Base-by-base conservation (phyloP, 2,113 vertebrate genomes). In the Pteruthius melanotis region DNA sequence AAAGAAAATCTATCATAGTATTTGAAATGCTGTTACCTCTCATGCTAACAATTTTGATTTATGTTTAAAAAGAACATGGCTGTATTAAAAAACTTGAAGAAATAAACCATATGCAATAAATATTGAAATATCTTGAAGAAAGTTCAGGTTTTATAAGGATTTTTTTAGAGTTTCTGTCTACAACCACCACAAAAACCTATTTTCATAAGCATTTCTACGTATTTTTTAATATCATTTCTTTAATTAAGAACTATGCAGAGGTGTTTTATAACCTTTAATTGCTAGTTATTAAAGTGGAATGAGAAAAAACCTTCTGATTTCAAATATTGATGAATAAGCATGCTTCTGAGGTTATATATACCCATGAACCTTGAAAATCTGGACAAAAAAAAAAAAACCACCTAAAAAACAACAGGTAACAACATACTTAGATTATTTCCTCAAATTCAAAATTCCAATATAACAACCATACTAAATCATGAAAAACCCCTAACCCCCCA, bases 391-490 rank as follows among this genome's bases (percentile, higher is more conserved):
- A 21, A 22, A 3, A n/a, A n/a, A n/a, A n/a, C n/a, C n/a, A n/a
- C n/a, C n/a, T n/a, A 37, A 26, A 20, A 28, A 57, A 21, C 19
- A 3, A 37, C 23, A 57, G 5, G 16, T n/a, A 19, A 49, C 5
- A 84, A 35, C 26, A 30, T 23, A 54, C 4, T 40, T 22, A 35
- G 21, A 44, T 42, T 2, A 30, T 59, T 75, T 60, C 4, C 4
- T 8, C 33, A 81, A 75, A 31, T n/a, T 78, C 15, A 13, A 27
- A 26, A 87, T 28, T 65, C 7, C 3, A 27, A 2, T 35, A 7
- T 14, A 72, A 24, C 3, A 39, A 5, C 1, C 10, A 23, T 39
- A 33, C 1, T 13, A 64, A 72, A 27, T 7, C 9, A 26, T 1
- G 44, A 40, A 84, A 52, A 28, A 19, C 13, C 7, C 5, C 6